Conservation (phyloP, 2,797 vertebrate species). For the Acestrorhynchus altus region DNA sequence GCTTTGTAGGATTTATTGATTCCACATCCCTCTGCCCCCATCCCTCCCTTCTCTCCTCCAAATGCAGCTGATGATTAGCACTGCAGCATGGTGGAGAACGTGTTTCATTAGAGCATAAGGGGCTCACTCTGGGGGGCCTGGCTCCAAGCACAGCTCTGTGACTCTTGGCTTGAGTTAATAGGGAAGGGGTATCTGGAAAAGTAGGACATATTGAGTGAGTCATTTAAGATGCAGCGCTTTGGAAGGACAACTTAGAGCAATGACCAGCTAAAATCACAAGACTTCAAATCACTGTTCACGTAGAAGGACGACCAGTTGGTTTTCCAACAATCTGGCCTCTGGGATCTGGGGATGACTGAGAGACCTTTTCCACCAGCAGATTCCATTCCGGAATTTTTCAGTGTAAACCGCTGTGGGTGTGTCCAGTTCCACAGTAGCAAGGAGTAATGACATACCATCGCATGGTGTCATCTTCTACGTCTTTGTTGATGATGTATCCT, state of each 20-base stretch:
- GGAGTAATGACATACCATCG: too few relatives aligned
- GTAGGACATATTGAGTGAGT: conserved; percentile 31
- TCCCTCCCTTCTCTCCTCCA: not conserved
- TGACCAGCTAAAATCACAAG: not conserved
- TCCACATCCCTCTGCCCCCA: too few relatives aligned
- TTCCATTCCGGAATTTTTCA: too few relatives aligned
- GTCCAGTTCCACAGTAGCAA: too few relatives aligned
- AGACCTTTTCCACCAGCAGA: too few relatives aligned
- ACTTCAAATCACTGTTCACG: not conserved
- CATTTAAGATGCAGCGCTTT: conserved; percentile 20
- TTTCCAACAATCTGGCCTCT: not conserved
- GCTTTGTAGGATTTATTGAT: not conserved
- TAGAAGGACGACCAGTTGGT: not conserved
- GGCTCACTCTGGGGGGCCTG: not conserved
- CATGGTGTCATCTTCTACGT: too few relatives aligned
- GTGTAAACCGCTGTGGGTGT: too few relatives aligned
- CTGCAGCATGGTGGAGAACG: too few relatives aligned
- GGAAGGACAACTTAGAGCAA: conserved; percentile 25
- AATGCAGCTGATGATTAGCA: not conserved
- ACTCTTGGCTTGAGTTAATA: conserved; percentile 34
- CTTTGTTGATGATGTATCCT: too few relatives aligned
- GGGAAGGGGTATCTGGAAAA: conserved; percentile 1
- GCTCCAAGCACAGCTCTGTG: not conserved
- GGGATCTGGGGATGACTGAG: too few relatives aligned
- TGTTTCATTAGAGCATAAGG: not conserved